Percentiles rank a stretch among this genome's conserved stretches.
These are phyloP conservation scores for Listronotus bonariensis DNA, from an alignment of 1,140 invertebrate species.

Conservation along the genomic window DNA sequence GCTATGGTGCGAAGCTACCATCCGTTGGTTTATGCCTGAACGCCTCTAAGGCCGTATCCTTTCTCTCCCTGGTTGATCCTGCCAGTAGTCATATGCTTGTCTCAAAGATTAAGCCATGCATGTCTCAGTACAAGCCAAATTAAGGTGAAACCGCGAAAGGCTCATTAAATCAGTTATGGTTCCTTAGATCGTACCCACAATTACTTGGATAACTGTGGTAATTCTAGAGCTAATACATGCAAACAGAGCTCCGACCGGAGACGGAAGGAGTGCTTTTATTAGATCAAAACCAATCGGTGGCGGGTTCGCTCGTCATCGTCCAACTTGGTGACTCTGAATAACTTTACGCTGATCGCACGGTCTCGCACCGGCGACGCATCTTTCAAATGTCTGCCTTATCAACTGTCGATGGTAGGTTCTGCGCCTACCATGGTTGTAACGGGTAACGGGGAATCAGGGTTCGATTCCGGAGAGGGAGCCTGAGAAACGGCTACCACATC, in stretches of 20 bases:
- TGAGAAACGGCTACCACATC: constrained; percentile 92
- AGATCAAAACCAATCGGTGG: constrained; percentile 68
- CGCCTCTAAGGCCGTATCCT: constrained; percentile 67
- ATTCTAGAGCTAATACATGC: constrained; percentile 87
- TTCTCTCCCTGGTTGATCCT: too few relatives aligned
- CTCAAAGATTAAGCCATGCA: too few relatives aligned
- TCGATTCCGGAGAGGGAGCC: constrained; percentile 75
- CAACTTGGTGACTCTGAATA: constrained; percentile 78
- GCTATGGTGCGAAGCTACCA: constrained; percentile 77
- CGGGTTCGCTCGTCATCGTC: constrained; percentile 53
- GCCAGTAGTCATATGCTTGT: too few relatives aligned
- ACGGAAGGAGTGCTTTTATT: constrained; percentile 75
- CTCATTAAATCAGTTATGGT: constrained; percentile 37
- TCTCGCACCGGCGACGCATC: constrained; percentile 76
- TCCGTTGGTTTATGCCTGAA: constrained; percentile 82
- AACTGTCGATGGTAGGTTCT: constrained; percentile 80
- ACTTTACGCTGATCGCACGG: constrained; percentile 76
- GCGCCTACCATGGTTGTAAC: constrained; percentile 73
- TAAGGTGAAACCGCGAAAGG: constrained; percentile 24
- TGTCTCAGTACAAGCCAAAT: neutral
- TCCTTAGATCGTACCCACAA: constrained; percentile 9
- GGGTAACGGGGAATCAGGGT: constrained; percentile 65
- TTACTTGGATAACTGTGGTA: constrained; percentile 89
- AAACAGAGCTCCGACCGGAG: constrained; percentile 68
- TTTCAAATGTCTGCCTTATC: constrained; percentile 89